Evolutionary conservation across 2,888 invertebrate genomes (phyloP).

Genomic region (Volucella bombylans): DNA sequence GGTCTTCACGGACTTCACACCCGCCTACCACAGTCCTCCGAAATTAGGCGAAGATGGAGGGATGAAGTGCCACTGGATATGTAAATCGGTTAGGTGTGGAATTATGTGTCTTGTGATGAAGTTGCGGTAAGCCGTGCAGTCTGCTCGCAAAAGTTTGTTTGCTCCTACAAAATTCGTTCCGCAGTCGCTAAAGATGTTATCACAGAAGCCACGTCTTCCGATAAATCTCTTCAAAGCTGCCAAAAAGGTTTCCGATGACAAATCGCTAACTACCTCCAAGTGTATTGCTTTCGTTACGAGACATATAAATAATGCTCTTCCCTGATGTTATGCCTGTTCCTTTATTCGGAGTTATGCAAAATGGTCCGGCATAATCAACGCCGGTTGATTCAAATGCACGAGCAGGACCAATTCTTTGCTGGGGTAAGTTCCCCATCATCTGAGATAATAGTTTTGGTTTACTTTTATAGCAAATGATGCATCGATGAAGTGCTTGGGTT

Average conservation of each 20-base stretch:
- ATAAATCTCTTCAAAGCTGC: not conserved
- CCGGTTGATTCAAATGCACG: constrained; percentile 2
- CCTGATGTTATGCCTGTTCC: constrained; percentile 4
- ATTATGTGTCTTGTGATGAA: not conserved
- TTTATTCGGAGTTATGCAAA: not conserved
- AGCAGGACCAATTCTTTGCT: constrained; percentile 8
- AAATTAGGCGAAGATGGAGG: not conserved
- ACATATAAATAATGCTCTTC: not conserved
- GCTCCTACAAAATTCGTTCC: not conserved
- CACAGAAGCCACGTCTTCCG: too few relatives aligned
- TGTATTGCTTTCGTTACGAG: not conserved
- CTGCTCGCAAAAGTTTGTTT: not conserved
- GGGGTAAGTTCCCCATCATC: not conserved
- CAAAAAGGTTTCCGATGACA: not conserved
- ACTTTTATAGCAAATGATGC: not conserved
- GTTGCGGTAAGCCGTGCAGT: not conserved
- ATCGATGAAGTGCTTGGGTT: not conserved
- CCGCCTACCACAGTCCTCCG: not conserved
- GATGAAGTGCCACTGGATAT: not conserved
- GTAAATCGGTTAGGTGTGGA: not conserved
- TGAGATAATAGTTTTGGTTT: not conserved
- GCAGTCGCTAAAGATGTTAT: not conserved
- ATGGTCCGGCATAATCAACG: constrained; percentile 3
- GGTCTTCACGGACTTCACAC: not conserved
- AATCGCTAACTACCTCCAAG: not conserved